Evolutionary conservation across 2,888 invertebrate genomes (phyloP).

Genomic region (Coremacera marginata): DNA sequence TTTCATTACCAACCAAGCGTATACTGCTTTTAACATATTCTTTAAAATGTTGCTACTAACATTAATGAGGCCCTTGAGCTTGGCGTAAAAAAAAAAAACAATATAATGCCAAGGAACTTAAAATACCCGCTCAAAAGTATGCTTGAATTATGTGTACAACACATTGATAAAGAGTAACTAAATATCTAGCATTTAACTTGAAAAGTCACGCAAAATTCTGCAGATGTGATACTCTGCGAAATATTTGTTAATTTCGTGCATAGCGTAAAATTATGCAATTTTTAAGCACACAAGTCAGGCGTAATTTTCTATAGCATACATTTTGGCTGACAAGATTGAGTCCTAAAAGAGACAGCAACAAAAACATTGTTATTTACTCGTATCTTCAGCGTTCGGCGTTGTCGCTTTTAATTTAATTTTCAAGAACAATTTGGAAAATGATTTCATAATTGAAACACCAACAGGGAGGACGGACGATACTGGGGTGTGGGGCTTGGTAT

Average conservation of each 20-base stretch:
- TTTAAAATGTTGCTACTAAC: conserved; percentile 15
- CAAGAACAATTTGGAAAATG: conserved; percentile 47
- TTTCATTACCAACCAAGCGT: too few relatives aligned
- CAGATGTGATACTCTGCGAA: neutral
- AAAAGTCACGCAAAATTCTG: neutral
- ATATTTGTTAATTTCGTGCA: conserved; percentile 22
- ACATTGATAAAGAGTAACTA: neutral
- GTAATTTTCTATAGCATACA: conserved; percentile 37
- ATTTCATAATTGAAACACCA: conserved; percentile 51
- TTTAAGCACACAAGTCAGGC: conserved; percentile 14
- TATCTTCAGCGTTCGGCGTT: neutral
- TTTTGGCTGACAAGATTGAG: conserved; percentile 24
- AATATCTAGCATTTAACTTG: neutral
- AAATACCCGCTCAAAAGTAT: neutral
- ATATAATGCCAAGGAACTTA: neutral
- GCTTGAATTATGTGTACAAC: neutral
- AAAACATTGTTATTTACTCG: neutral
- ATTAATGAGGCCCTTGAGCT: conserved; percentile 5
- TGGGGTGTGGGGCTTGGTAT: neutral
- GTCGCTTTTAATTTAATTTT: conserved; percentile 50
- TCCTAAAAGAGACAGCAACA: conserved; percentile 5
- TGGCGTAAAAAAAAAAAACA: conserved; percentile 1
- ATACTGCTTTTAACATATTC: neutral
- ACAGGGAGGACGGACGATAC: conserved; percentile 23
- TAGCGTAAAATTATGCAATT: conserved; percentile 24